Evolutionary conservation across 2,888 invertebrate species (phyloP), one percentile per base, ranked within the genome.

Genomic region (Macaria notata): DNA sequence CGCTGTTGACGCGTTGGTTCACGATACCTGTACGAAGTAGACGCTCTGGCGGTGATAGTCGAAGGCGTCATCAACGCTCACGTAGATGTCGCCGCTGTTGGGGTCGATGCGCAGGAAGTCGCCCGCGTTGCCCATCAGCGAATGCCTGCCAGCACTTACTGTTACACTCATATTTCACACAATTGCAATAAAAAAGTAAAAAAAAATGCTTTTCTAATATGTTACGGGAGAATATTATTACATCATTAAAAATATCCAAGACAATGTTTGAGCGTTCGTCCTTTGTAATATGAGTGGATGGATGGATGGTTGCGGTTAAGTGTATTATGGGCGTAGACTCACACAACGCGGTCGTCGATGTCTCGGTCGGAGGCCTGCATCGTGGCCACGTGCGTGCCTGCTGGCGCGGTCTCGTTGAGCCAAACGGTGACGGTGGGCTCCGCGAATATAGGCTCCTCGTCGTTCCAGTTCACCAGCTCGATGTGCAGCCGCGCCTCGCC

Each of bases 401-500:
- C 79, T 0, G 79, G 82, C 33, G 92, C 92, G 19, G 93, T 94
- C 83, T 95, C 96, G 9, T 91, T 76, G 53, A 94, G 83, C 4
- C 78, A 65, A 0, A 86, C 87, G 0, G 71, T 83, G 39, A 83
- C 78, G 4, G 78, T 74, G 9, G 72, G 66, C 3, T 78, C 58
- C 4, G 78, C 71, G 76, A 96, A 96, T 62, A 90, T 91, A 0
- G 96, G 96, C 63, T 84, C 69, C 75, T 95, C 95, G 72, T 96
- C 96, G 78, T 96, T 96, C 88, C 93, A 92, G 81, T 96, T 95
- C 36, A 84, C 81, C 45, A 95, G 88, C 54, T 88, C 73, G 7
- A 95, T 92, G 55, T 77, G 79, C 0, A 94, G 77, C 3, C 73
- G 72, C 7, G 88, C 83, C 5, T 70, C 74, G n/a, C 88, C 89